Evolutionary conservation across 2,797 vertebrate genomes (phyloP).

Genomic region (Crossoptilon crossoptilon): DNA sequence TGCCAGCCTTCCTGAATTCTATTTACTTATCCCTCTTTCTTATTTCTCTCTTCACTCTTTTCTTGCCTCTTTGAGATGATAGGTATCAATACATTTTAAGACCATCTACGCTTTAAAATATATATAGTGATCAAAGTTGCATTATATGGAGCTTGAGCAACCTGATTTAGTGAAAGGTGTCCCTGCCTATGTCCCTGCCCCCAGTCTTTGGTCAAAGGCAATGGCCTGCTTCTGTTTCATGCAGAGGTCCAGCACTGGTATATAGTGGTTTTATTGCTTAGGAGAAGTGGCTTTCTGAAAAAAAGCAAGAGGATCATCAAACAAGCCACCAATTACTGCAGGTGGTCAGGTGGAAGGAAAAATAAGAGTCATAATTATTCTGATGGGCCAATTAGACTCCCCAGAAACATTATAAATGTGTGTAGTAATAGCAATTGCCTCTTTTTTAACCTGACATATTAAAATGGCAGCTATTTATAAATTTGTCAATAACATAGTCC

Average conservation of each 20-base stretch:
- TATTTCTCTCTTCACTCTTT: not conserved
- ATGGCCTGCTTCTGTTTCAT: not conserved
- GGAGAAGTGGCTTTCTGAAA: not conserved
- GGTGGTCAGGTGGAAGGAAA: not conserved
- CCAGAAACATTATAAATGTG: not conserved
- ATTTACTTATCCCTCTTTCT: not conserved
- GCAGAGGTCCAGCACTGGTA: not conserved
- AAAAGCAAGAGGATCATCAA: not conserved
- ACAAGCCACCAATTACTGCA: not conserved
- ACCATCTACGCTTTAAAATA: not conserved
- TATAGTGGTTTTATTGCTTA: not conserved
- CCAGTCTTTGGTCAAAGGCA: not conserved
- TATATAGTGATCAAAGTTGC: not conserved
- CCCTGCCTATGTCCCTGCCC: not conserved
- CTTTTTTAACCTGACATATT: not conserved
- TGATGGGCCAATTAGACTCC: not conserved
- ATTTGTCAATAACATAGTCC: not conserved
- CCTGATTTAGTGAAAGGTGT: not conserved
- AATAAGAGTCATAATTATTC: not conserved
- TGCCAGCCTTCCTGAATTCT: not conserved
- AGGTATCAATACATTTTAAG: not conserved
- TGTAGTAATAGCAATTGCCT: not conserved
- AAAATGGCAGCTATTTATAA: slow-evolving; percentile 42
- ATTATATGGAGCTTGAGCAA: not conserved
- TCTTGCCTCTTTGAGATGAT: not conserved